Conservation (phyloP, 2,113 vertebrate genomes). For the Narcine bancroftii region DNA sequence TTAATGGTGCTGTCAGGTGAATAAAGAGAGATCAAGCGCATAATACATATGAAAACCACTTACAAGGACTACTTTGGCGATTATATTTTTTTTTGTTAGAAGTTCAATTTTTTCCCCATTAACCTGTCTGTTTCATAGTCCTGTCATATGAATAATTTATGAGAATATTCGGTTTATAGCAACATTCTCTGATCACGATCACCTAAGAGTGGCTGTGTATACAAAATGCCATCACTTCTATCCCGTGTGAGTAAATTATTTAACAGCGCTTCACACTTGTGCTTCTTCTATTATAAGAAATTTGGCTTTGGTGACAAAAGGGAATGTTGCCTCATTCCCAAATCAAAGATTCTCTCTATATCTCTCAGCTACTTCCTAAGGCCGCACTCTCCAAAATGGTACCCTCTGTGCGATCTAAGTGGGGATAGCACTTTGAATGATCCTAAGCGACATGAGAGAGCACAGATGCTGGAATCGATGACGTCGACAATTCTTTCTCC, state of each 20-base stretch:
- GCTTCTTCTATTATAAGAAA: not conserved
- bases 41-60: not conserved
- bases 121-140: not conserved
- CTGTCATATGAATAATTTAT: constrained; percentile 16
- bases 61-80: not conserved
- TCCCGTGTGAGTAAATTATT: not conserved
- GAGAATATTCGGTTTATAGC: constrained; percentile 4
- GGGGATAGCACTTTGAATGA: no score
- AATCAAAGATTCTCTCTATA: not conserved
- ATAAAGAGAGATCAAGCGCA: not conserved
- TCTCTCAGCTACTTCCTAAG: not conserved
- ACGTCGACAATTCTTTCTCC: no score
- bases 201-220: not conserved
- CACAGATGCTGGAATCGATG: no score
- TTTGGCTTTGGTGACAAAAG: not conserved
- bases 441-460: no score
- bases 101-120: constrained; percentile 21
- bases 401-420: no score
- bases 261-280: not conserved
- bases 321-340: not conserved
- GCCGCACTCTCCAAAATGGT: no score
- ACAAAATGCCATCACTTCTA: not conserved
- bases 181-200: constrained; percentile 13
- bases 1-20: not conserved
- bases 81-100: constrained; percentile 21